Base-by-base conservation (phyloP, 2,113 vertebrate species). In the Tretioscincus oriximinensis region DNA sequence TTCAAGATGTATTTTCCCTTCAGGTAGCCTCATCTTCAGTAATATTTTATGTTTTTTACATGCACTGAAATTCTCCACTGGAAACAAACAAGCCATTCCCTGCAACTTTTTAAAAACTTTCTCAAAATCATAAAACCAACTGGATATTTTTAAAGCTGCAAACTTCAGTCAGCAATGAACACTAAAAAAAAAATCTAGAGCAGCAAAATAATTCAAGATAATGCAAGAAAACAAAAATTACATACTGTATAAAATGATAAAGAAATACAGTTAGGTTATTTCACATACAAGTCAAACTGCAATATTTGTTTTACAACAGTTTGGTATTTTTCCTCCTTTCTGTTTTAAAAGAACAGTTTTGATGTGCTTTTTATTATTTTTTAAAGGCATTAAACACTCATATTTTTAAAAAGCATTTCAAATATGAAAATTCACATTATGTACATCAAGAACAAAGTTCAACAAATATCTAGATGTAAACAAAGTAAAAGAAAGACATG, bases 81-180 rank as follows among this genome's bases (percentile, higher is more conserved):
- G 26, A 12, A 20, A 72, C 47, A 67, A 31, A 21, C 49, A 16
- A 75, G 49, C 18, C 68, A 18, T 74, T 64, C 72, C 67, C 14
- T 9, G 11, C 74, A 47, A 73, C 60, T 29, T 67, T 74, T 74
- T 45, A 68, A 74, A 47, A 73, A 68, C 35, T 67, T 74, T 74
- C 60, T 75, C 67, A 75, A 45, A 81, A 58, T 29, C 31, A 68
- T 10, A 58, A 81, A 1, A 58, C 5, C 64, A 74, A 31, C 26
- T 54, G 24, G 63, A 45, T n/a, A 10, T 66, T 22, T 70, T 72
- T 31, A 29, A 80, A 64, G n/a, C 12, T 29, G 24, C 26, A 45
- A 71, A 11, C 35, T 26, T 72, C 28, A 63, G 26, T 20, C 69
- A 80, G 58, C n/a, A 35, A 2, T 22, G 21, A 5, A 49, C 22